phyloP scores from a whole-genome alignment of 1,140 invertebrate genomes.

The Drosophila pectinifera region DNA sequence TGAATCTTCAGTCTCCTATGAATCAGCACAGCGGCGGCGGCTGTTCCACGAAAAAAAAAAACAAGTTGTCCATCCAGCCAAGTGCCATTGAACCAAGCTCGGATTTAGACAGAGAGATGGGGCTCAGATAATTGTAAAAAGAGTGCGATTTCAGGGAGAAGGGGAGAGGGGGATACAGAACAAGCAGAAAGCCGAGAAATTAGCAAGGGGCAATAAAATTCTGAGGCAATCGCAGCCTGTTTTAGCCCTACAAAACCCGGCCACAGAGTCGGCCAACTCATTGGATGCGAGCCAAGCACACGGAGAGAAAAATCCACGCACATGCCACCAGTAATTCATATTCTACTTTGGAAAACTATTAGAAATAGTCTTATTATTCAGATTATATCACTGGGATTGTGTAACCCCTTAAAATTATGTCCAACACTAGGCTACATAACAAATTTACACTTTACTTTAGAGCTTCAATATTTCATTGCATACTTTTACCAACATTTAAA shows the following conservation, averaged over 20 bases:
- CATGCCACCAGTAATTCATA: too few relatives aligned
- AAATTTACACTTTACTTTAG: too few relatives aligned
- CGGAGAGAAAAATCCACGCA: background rate
- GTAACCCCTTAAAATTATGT: too few relatives aligned
- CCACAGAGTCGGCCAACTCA: conserved; percentile 19
- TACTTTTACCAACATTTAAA: too few relatives aligned
- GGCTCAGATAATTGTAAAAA: background rate
- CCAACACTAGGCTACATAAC: too few relatives aligned
- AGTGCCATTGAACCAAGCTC: conserved; percentile 52
- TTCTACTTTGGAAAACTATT: background rate
- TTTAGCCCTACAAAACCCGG: conserved; percentile 30
- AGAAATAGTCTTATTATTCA: too few relatives aligned
- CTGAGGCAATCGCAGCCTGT: conserved; percentile 38
- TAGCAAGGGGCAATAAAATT: conserved; percentile 61
- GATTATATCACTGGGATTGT: too few relatives aligned
- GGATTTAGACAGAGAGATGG: conserved; percentile 7
- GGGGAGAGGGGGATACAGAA: background rate
- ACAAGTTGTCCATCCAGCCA: conserved; percentile 30
- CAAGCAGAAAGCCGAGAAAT: conserved; percentile 49
- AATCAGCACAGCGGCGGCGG: conserved; percentile 2
- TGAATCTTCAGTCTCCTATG: conserved; percentile 31
- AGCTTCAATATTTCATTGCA: too few relatives aligned
- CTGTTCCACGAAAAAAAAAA: background rate
- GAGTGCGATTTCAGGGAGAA: conserved; percentile 3
- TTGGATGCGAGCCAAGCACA: background rate